Conservation (phyloP, 2,113 vertebrate species). For the Rhinolophus sinicus region DNA sequence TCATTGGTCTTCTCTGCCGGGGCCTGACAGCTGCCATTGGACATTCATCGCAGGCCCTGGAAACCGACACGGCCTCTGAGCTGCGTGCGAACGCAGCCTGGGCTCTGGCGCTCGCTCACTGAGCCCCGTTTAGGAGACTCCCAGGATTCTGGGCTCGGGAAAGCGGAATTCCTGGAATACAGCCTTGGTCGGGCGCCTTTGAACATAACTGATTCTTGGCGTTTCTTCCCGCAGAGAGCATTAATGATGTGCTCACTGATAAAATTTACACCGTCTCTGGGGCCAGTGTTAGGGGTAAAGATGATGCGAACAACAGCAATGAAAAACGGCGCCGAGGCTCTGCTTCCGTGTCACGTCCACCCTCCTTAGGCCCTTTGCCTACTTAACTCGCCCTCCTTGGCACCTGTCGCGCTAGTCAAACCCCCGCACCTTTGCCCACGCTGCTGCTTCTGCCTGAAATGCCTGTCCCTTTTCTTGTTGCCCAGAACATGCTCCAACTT, state of each 20-base stretch:
- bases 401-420: background rate
- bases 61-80: background rate
- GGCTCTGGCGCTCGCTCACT: background rate
- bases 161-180: background rate
- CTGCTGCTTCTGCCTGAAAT: background rate
- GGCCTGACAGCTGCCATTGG: background rate
- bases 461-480: background rate
- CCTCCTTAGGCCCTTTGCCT: background rate
- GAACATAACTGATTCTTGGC: background rate
- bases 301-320: background rate
- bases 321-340: background rate
- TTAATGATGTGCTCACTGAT: background rate
- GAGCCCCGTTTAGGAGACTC: slow-evolving; percentile 37
- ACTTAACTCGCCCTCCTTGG: fast-evolving
- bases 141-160: background rate
- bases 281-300: background rate
- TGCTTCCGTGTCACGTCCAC: background rate
- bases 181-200: background rate
- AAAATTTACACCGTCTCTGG: background rate
- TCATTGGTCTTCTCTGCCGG: background rate
- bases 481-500: background rate
- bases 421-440: background rate
- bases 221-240: slow-evolving; percentile 22
- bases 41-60: background rate
- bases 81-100: background rate